Evolutionary conservation across 1,140 invertebrate species (phyloP).

Genomic region (Spodoptera frugiperda): DNA sequence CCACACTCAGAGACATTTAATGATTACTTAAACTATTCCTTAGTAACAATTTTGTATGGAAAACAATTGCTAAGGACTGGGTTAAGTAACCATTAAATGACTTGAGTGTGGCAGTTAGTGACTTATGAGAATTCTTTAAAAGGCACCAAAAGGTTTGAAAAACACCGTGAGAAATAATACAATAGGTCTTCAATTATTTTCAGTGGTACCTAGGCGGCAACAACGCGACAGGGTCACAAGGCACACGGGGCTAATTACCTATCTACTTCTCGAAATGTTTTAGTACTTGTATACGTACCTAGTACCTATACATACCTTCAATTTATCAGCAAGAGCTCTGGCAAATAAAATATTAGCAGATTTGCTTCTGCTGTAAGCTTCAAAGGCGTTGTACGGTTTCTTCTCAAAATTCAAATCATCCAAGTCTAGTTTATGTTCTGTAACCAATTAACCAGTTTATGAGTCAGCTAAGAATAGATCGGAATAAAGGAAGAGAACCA

Average conservation of each 20-base stretch:
- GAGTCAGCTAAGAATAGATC: neutral
- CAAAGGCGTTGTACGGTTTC: constrained; percentile 82
- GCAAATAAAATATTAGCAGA: constrained; percentile 90
- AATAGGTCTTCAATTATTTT: too few relatives aligned
- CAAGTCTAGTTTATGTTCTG: constrained; percentile 77
- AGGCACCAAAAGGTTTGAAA: too few relatives aligned
- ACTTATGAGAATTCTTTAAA: too few relatives aligned
- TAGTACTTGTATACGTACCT: too few relatives aligned
- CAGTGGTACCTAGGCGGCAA: neutral
- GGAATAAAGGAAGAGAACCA: neutral
- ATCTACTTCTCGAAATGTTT: too few relatives aligned
- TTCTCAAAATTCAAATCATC: constrained; percentile 88
- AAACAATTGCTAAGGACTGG: too few relatives aligned
- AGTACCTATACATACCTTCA: constrained; percentile 77
- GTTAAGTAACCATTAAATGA: too few relatives aligned
- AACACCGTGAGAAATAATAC: too few relatives aligned
- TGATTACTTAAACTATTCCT: too few relatives aligned
- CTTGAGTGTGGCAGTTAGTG: too few relatives aligned
- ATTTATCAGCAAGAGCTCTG: constrained; percentile 85
- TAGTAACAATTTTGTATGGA: too few relatives aligned
- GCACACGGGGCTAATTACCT: neutral
- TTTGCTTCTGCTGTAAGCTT: constrained; percentile 89
- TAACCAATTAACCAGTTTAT: constrained; percentile 21
- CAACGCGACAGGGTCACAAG: neutral
- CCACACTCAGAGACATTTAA: too few relatives aligned